Evolutionary conservation across 92 coral and sea anemone genomes (phyloP).

Genomic region (Meandrina meandrites): DNA sequence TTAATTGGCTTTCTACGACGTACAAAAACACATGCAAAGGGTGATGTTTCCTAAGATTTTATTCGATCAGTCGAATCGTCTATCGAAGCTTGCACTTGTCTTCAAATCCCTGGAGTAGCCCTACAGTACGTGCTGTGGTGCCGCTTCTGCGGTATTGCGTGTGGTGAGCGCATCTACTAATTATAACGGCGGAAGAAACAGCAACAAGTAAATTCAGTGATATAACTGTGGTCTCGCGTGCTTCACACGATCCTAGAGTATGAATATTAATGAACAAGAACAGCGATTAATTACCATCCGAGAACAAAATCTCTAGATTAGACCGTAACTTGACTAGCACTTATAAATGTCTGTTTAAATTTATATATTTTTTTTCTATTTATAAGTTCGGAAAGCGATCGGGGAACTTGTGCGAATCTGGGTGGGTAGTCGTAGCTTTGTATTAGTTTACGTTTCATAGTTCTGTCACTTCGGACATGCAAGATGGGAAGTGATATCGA

Average conservation of each 20-base stretch:
- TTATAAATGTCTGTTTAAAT: neutral
- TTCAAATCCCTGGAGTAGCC: neutral
- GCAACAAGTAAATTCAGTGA: neutral
- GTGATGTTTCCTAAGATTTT: neutral
- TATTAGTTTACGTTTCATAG: conserved; percentile 6
- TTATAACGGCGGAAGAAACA: neutral
- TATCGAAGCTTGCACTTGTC: neutral
- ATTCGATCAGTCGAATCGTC: neutral
- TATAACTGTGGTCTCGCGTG: neutral
- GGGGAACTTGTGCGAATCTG: neutral
- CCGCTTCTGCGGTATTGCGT: neutral
- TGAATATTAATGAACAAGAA: neutral
- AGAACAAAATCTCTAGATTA: neutral
- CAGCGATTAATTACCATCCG: neutral
- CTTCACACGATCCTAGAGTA: neutral
- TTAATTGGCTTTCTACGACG: neutral
- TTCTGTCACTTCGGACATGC: conserved; percentile 1
- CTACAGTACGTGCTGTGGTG: neutral
- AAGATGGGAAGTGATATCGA: neutral
- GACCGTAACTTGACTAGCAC: neutral
- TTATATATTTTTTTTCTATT: neutral
- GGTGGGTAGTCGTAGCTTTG: conserved; percentile 8
- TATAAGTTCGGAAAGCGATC: conserved; percentile 1
- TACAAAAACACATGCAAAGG: neutral
- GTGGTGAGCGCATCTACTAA: neutral